Evolutionary conservation across 2,888 invertebrate species (phyloP).

Genomic region (Lacanobia wlatinum): DNA sequence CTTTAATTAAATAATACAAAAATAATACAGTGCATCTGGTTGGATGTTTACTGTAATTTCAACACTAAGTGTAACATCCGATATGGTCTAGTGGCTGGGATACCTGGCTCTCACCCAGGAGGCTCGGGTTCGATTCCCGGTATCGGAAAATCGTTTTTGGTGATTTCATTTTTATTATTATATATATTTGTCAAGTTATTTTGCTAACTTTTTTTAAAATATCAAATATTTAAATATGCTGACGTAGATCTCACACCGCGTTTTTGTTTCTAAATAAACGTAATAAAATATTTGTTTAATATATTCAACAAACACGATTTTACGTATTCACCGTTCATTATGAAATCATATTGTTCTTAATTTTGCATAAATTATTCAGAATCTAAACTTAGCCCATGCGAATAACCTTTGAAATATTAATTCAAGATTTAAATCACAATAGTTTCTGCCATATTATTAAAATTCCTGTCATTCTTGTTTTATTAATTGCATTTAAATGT

Average conservation of each 20-base stretch:
- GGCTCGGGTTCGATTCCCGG: conserved; percentile 92
- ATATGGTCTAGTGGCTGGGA: conserved; percentile 92
- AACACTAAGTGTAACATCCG: conserved; percentile 68
- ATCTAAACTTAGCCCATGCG: conserved; percentile 1
- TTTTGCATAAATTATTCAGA: conserved; percentile 47
- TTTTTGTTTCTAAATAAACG: neutral
- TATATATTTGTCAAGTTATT: neutral
- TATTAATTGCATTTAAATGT: conserved; percentile 7
- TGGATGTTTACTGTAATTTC: conserved; percentile 8
- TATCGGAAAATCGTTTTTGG: conserved; percentile 88
- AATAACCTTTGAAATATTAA: conserved; percentile 38
- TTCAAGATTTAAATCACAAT: conserved; percentile 35
- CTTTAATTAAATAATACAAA: neutral
- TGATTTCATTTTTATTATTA: neutral
- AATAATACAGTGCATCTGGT: neutral
- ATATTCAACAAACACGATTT: conserved; percentile 7
- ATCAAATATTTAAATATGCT: too few relatives aligned
- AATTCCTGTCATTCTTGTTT: conserved; percentile 22
- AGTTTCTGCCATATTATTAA: conserved; percentile 16
- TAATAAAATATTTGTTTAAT: neutral
- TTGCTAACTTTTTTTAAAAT: neutral
- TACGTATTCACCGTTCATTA: conserved; percentile 3
- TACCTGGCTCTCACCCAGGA: conserved; percentile 92
- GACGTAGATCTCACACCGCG: neutral
- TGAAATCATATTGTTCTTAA: conserved; percentile 24